Evolutionary conservation across 2,113 vertebrate genomes (phyloP).

Genomic region (rat (Rattus norvegicus)): DNA sequence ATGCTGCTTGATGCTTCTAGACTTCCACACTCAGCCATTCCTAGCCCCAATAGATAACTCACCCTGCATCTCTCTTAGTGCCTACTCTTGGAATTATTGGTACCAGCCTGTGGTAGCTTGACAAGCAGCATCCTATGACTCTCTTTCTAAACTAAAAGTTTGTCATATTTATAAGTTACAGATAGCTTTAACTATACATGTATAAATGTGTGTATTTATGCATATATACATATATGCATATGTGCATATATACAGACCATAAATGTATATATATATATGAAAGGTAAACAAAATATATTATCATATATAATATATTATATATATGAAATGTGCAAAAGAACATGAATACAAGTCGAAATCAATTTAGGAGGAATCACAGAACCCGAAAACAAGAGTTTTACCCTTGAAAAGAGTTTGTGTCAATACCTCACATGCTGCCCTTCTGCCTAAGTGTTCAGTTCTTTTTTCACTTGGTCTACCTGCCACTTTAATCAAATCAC

Average conservation of each 20-base stretch:
- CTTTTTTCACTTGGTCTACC: background rate
- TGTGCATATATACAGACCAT: too few species aligned
- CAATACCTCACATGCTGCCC: too few species aligned
- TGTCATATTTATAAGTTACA: too few species aligned
- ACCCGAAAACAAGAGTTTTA: background rate
- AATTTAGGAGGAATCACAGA: background rate
- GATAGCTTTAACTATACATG: too few species aligned
- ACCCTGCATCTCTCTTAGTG: background rate
- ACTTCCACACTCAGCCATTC: background rate
- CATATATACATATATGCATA: too few species aligned
- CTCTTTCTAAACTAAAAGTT: background rate
- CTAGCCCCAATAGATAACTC: background rate
- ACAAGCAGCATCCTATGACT: background rate
- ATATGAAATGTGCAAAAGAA: too few species aligned
- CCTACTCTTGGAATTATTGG: background rate
- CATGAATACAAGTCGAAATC: too few species aligned
- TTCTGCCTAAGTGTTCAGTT: background rate
- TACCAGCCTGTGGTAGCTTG: background rate
- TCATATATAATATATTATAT: too few species aligned
- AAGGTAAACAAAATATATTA: too few species aligned
- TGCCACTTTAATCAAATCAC: background rate
- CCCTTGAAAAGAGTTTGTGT: background rate
- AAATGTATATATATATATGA: too few species aligned
- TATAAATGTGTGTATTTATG: too few species aligned
- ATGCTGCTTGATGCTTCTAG: background rate